Percentiles rank a stretch among this genome's conserved stretches.
phyloP scores from a whole-genome alignment of 2,797 vertebrate genomes.

The Schizopygopsis malacanthus region DNA sequence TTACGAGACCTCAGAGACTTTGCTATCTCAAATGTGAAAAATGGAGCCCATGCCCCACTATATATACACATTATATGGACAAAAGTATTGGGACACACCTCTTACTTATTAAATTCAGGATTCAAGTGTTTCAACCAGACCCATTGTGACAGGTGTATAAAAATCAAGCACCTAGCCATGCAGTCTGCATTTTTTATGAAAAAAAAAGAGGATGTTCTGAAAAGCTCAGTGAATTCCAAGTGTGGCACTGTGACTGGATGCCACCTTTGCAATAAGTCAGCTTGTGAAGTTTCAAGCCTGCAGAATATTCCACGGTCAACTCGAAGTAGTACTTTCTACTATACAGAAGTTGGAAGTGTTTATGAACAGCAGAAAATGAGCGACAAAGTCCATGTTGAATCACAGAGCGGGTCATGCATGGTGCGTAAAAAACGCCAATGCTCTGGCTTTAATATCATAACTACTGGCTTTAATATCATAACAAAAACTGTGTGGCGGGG shows the following conservation, averaged over 20 bases:
- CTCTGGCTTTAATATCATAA: too few species aligned
- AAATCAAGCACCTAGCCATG: background rate
- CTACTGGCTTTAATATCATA: too few species aligned
- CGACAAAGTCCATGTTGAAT: background rate
- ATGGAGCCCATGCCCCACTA: background rate
- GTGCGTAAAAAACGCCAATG: background rate
- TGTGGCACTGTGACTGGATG: background rate
- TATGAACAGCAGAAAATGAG: background rate
- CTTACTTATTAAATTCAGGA: background rate
- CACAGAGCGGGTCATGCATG: background rate
- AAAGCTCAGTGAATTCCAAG: background rate
- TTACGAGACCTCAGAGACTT: constrained; percentile 1
- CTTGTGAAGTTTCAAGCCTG: background rate
- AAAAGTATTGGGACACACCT: too few species aligned
- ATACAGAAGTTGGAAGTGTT: background rate
- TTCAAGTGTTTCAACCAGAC: background rate
- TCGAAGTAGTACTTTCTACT: background rate
- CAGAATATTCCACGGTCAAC: background rate
- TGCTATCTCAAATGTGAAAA: constrained; percentile 9
- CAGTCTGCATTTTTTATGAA: background rate
- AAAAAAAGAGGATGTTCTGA: background rate
- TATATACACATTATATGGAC: background rate
- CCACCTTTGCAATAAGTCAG: background rate
- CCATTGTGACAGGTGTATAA: background rate
- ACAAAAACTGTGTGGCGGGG: too few species aligned